Conservation (phyloP, 1,140 invertebrate genomes). For the Aphelenchoides fujianensis region DNA sequence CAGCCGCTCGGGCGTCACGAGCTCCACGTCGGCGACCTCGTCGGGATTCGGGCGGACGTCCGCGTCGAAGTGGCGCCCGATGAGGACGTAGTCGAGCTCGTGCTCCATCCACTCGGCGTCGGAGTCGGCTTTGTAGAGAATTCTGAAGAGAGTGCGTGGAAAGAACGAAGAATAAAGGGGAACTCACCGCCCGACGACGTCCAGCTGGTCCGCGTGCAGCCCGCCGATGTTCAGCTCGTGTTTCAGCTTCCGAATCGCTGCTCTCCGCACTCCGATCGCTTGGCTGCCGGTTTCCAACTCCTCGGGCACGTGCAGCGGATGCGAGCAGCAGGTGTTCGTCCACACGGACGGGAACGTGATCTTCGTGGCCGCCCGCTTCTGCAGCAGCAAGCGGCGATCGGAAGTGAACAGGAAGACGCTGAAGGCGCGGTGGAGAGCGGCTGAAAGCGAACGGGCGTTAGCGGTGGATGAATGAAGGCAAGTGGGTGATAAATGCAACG, state of each 20-base stretch:
- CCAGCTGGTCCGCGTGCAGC: slow-evolving; percentile 27
- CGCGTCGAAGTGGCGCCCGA: slow-evolving; percentile 72
- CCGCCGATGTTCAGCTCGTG: slow-evolving; percentile 70
- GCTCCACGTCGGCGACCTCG: slow-evolving; percentile 81
- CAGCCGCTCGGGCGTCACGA: slow-evolving; percentile 72
- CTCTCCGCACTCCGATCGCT: slow-evolving; percentile 71
- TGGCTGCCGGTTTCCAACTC: slow-evolving; percentile 75
- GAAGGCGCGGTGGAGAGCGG: slow-evolving; percentile 83
- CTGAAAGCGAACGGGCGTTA: slow-evolving; percentile 63
- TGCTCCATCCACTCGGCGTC: slow-evolving; percentile 85
- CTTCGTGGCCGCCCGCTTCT: slow-evolving; percentile 82
- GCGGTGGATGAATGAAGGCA: no score
- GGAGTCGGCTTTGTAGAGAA: slow-evolving; percentile 77
- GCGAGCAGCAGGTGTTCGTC: slow-evolving; percentile 82
- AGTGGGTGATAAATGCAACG: no score
- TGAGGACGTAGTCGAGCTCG: slow-evolving; percentile 90
- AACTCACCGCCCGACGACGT: slow-evolving; percentile 44
- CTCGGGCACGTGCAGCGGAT: slow-evolving; percentile 76
- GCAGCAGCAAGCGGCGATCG: slow-evolving; percentile 75
- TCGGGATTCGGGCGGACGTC: slow-evolving; percentile 78
- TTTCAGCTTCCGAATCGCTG: slow-evolving; percentile 80
- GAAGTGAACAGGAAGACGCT: slow-evolving; percentile 93
- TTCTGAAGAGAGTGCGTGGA: slow-evolving; percentile 65
- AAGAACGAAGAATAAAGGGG: slow-evolving; percentile 15
- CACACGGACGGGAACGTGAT: slow-evolving; percentile 70